Percentiles rank a stretch among this genome's conserved stretches.
These are phyloP conservation scores for Moxostoma hubbsi DNA, from an alignment of 2,797 vertebrate genomes.

Conservation along the genomic window DNA sequence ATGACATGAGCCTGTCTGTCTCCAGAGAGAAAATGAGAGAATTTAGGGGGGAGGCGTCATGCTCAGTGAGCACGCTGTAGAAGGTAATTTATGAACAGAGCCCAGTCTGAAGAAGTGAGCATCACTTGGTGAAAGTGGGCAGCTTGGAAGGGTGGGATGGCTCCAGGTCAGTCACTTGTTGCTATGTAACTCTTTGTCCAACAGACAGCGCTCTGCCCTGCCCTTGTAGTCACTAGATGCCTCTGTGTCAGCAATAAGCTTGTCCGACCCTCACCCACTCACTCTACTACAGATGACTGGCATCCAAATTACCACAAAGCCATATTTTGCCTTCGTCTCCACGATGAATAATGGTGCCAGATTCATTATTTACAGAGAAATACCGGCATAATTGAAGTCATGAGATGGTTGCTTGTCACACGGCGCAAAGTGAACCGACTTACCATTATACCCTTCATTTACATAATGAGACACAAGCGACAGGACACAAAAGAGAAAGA, in stretches of 20 bases:
- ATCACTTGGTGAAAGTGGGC: slow-evolving; percentile 63
- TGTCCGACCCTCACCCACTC: slow-evolving; percentile 51
- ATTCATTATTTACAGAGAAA: slow-evolving; percentile 64
- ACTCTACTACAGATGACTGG: slow-evolving; percentile 55
- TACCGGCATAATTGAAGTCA: slow-evolving; percentile 57
- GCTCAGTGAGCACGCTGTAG: slow-evolving; percentile 39
- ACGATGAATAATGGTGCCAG: slow-evolving; percentile 51
- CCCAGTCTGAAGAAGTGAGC: slow-evolving; percentile 57
- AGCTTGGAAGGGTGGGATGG: slow-evolving; percentile 69
- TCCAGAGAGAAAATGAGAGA: neutral
- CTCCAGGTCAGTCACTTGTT: slow-evolving; percentile 80
- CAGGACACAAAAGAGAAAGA: slow-evolving; percentile 45
- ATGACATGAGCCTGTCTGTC: neutral
- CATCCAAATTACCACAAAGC: slow-evolving; percentile 63
- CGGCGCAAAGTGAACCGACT: slow-evolving; percentile 55
- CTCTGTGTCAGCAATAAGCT: slow-evolving; percentile 56
- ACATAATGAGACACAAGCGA: slow-evolving; percentile 59
- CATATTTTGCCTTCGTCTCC: slow-evolving; percentile 45
- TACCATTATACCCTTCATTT: slow-evolving; percentile 60
- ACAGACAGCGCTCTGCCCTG: slow-evolving; percentile 66
- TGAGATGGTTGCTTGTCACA: slow-evolving; percentile 61
- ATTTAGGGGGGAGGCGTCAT: slow-evolving; percentile 27
- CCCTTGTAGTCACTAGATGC: slow-evolving; percentile 64
- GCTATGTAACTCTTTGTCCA: slow-evolving; percentile 80
- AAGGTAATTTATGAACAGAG: slow-evolving; percentile 63